Evolutionary conservation across 2,888 invertebrate genomes (phyloP).

Genomic region (Creontiades dilutus): DNA sequence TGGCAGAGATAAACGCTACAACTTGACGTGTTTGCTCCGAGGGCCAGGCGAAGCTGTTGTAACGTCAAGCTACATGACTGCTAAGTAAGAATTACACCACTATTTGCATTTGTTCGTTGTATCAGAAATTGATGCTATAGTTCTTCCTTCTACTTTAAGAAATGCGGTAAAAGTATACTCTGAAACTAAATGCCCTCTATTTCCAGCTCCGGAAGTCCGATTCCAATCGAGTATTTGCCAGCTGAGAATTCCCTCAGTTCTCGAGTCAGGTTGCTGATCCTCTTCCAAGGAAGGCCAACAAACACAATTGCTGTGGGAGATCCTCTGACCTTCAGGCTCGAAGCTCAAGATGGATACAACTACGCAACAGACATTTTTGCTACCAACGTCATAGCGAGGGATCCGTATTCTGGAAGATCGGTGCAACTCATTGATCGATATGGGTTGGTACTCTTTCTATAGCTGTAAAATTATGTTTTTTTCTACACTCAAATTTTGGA

Average conservation of each 20-base stretch:
- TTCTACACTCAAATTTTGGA: no score
- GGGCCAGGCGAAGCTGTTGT: slow-evolving; percentile 96
- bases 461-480: neutral
- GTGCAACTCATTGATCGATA: slow-evolving; percentile 93
- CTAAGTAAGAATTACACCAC: slow-evolving; percentile 83
- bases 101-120: no score
- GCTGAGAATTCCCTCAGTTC: slow-evolving; percentile 95
- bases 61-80: slow-evolving; percentile 94
- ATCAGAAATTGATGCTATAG: no score
- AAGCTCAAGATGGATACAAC: slow-evolving; percentile 93
- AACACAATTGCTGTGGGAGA: slow-evolving; percentile 96
- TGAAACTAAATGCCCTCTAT: neutral
- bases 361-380: slow-evolving; percentile 94
- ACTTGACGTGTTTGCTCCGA: slow-evolving; percentile 93
- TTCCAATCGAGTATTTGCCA: slow-evolving; percentile 94
- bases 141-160: no score
- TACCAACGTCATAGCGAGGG: slow-evolving; percentile 93
- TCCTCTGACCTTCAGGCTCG: slow-evolving; percentile 92
- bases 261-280: slow-evolving; percentile 89
- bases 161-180: no score
- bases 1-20: slow-evolving; percentile 92
- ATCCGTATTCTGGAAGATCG: slow-evolving; percentile 94
- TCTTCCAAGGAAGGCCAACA: slow-evolving; percentile 94
- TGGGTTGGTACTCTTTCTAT: slow-evolving; percentile 82
- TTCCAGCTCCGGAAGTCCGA: slow-evolving; percentile 91